Percentiles rank a stretch among this genome's conserved stretches.
phyloP scores from a whole-genome alignment of 2,113 vertebrate species.

The Herpetotheres cachinnans region DNA sequence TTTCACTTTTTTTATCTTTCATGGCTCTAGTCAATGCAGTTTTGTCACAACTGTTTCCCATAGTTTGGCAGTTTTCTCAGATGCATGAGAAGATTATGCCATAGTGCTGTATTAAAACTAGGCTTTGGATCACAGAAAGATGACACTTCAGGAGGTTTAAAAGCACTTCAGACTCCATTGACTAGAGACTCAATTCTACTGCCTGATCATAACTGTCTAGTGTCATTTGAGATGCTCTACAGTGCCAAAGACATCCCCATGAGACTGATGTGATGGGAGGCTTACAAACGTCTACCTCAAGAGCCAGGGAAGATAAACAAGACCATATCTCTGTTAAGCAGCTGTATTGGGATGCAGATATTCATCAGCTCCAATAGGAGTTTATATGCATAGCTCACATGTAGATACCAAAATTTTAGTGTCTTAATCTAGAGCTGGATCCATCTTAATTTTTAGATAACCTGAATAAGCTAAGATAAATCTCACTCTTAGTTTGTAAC shows the following conservation, averaged over 20 bases:
- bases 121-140: background rate
- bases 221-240: background rate
- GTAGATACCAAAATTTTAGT: background rate
- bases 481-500: background rate
- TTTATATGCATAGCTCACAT: background rate
- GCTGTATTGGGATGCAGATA: background rate
- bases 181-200: background rate
- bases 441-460: background rate
- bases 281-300: background rate
- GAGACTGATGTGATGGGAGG: background rate
- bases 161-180: background rate
- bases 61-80: background rate
- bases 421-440: background rate
- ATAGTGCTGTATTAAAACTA: background rate
- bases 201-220: background rate
- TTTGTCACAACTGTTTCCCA: background rate
- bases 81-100: background rate
- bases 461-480: background rate
- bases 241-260: background rate
- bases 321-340: background rate
- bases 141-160: background rate
- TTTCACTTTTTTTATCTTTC: background rate
- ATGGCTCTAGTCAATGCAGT: background rate
- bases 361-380: background rate
- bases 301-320: background rate